phyloP scores from a whole-genome alignment of 2,797 vertebrate species.

The Phaenicophaeus curvirostris region DNA sequence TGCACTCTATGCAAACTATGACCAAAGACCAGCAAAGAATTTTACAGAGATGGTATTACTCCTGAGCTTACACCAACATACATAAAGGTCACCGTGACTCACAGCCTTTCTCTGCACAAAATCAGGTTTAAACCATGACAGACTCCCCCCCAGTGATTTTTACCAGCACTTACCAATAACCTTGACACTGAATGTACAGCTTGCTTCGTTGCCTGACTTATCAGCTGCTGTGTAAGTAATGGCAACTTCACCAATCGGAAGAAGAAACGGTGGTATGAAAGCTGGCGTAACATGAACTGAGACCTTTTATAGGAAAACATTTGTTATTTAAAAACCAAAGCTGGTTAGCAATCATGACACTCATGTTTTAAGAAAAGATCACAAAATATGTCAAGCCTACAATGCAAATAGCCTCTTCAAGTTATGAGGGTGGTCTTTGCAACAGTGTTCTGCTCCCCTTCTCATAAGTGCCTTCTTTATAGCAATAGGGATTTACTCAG shows the following conservation, averaged over 20 bases:
- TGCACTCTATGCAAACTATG: not conserved
- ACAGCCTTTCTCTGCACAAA: not conserved
- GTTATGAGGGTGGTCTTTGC: rapidly evolving
- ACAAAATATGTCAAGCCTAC: not conserved
- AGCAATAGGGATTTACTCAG: not conserved
- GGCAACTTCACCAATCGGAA: constrained; percentile 88
- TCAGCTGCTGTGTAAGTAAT: constrained; percentile 89
- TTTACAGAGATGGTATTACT: not conserved
- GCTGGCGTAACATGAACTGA: constrained; percentile 88
- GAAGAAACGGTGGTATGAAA: constrained; percentile 88
- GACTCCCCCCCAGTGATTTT: not conserved
- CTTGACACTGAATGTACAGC: constrained; percentile 90
- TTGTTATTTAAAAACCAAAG: constrained; percentile 21
- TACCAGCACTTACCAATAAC: constrained; percentile 88
- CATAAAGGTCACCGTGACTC: not conserved
- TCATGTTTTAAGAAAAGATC: not conserved
- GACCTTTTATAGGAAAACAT: constrained; percentile 78
- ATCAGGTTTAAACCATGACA: not conserved
- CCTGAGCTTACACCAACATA: not conserved
- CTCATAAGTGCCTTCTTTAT: not conserved
- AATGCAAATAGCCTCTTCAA: not conserved
- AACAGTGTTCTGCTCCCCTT: not conserved
- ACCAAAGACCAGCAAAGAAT: not conserved
- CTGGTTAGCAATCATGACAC: not conserved
- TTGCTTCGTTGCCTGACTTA: constrained; percentile 87